phyloP scores from a whole-genome alignment of 2,888 invertebrate genomes.

The Graphium colonna region DNA sequence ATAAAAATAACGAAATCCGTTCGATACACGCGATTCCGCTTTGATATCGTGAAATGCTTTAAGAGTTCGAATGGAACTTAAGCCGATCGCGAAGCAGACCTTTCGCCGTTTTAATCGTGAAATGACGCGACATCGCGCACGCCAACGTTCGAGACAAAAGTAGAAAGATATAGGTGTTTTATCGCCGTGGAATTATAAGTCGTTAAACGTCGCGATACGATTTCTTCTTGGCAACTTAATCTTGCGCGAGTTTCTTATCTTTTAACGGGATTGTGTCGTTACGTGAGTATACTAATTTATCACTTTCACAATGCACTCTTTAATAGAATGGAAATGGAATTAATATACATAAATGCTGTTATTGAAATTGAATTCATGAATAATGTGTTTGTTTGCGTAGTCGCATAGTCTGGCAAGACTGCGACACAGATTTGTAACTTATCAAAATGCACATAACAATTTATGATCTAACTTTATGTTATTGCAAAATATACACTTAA shows the following conservation, averaged over 20 bases:
- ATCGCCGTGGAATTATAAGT: neutral
- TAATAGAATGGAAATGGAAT: neutral
- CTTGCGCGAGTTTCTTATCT: neutral
- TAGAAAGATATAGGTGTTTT: neutral
- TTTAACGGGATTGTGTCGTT: neutral
- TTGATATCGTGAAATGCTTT: constrained; percentile 29
- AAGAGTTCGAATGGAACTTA: neutral
- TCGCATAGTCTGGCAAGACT: too few relatives aligned
- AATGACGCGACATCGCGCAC: neutral
- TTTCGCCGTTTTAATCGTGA: constrained; percentile 18
- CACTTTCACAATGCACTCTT: neutral
- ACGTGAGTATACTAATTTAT: neutral
- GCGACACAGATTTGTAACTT: too few relatives aligned
- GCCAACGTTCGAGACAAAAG: neutral
- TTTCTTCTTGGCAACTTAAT: neutral
- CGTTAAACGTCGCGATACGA: neutral
- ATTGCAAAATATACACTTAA: too few relatives aligned
- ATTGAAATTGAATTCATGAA: neutral
- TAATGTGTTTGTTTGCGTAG: neutral
- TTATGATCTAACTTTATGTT: too few relatives aligned
- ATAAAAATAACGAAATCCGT: constrained; percentile 48
- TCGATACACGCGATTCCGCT: constrained; percentile 35
- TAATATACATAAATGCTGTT: neutral
- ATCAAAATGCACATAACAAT: too few relatives aligned
- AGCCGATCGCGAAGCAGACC: neutral